These are phyloP conservation scores for Andrena flavipes DNA, from an alignment of 2,888 invertebrate genomes.

Conservation along the genomic window DNA sequence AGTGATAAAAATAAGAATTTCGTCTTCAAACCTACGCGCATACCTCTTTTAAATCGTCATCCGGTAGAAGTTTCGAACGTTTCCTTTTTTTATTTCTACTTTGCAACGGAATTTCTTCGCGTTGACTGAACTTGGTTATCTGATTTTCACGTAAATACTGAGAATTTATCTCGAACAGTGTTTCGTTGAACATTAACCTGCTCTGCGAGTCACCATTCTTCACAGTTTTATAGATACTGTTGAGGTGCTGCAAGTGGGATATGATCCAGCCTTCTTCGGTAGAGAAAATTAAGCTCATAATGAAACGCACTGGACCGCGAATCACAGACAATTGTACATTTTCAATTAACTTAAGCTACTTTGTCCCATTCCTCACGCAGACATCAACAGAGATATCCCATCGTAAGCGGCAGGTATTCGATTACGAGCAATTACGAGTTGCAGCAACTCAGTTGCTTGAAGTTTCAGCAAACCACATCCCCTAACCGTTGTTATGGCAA, in stretches of 20 bases:
- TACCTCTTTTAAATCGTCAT: slow-evolving; percentile 76
- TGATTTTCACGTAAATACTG: slow-evolving; percentile 84
- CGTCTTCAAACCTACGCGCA: slow-evolving; percentile 11
- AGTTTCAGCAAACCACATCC: slow-evolving; percentile 1
- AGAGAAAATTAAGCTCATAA: slow-evolving; percentile 84
- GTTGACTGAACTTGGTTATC: slow-evolving; percentile 45
- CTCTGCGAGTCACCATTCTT: slow-evolving; percentile 65
- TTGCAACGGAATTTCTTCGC: slow-evolving; percentile 66
- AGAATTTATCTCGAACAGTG: slow-evolving; percentile 85
- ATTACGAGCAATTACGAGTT: background rate
- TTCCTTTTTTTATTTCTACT: slow-evolving; percentile 80
- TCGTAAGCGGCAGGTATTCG: background rate
- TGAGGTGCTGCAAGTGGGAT: slow-evolving; percentile 85
- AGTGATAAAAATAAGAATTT: background rate
- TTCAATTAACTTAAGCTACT: slow-evolving; percentile 11
- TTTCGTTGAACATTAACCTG: slow-evolving; percentile 80
- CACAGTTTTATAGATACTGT: slow-evolving; percentile 84
- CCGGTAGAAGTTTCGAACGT: slow-evolving; percentile 64
- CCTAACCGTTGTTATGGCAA: slow-evolving; percentile 26
- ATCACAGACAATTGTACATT: slow-evolving; percentile 1
- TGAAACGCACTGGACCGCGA: slow-evolving; percentile 3
- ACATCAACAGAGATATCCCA: background rate
- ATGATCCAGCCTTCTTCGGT: slow-evolving; percentile 85
- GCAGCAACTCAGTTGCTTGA: too few species aligned
- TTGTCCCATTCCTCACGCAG: background rate